phyloP scores from a whole-genome alignment of 2,888 invertebrate genomes.

The Diadromus collaris region DNA sequence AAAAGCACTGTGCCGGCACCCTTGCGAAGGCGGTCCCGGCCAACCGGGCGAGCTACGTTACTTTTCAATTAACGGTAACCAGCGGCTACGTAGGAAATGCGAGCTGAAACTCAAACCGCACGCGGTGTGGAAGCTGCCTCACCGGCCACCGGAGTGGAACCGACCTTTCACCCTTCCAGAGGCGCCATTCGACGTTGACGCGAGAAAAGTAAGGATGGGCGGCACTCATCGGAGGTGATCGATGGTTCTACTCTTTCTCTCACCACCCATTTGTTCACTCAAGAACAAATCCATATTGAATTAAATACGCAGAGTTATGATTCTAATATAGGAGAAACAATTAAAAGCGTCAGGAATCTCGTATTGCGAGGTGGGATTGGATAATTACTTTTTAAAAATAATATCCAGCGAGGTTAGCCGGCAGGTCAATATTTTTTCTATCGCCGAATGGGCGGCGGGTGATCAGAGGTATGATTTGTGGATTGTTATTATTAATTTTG shows the following conservation, averaged over 20 bases:
- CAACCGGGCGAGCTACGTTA: conserved; percentile 44
- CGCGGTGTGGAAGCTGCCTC: conserved; percentile 7
- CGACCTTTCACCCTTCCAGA: not conserved
- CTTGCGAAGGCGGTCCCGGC: conserved; percentile 44
- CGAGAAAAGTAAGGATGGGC: not conserved
- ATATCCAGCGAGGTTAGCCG: not conserved
- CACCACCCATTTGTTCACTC: not conserved
- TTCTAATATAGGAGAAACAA: not conserved
- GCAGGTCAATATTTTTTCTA: not conserved
- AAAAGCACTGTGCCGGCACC: conserved; percentile 48
- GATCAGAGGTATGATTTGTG: not conserved
- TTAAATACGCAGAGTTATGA: not conserved
- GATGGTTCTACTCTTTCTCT: not conserved
- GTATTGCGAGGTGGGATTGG: not conserved
- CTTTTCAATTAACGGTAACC: conserved; percentile 58
- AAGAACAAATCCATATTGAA: not conserved
- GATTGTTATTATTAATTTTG: not conserved
- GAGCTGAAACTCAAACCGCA: conserved; percentile 28
- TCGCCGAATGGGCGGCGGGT: not conserved
- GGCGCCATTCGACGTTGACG: not conserved
- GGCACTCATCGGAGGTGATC: conserved; percentile 1
- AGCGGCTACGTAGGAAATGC: conserved; percentile 33
- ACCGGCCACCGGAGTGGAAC: conserved; percentile 8
- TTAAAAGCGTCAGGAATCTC: not conserved
- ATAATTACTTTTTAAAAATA: not conserved